Evolutionary conservation across 2,888 invertebrate species (phyloP), one percentile per base, ranked within the genome.

Genomic region (Cheilosia vernalis): DNA sequence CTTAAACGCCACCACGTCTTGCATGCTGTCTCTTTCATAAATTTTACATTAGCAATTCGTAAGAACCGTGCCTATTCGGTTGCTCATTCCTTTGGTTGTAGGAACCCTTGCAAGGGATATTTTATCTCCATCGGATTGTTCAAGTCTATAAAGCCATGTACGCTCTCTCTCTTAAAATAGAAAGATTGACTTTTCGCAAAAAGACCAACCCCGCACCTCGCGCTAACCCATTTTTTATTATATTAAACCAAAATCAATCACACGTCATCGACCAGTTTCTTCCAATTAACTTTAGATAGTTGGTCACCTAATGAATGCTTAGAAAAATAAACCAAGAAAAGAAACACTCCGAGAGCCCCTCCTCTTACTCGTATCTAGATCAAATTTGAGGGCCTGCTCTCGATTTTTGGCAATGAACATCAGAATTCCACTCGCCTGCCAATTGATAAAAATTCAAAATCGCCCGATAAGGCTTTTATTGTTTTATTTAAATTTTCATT

Each of bases 401-500:
- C 4, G 17, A 49, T 70, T 24, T 24, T 70, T 64, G 58, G 47
- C 49, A 58, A 70, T 30, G 10, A 49, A 58, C 21, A 6, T 10
- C 33, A 3, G 33, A 27, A 70, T 58, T 58, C 58, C 58, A 70
- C 19, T 66, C 15, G 17, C 9, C 15, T 15, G 42, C 19, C 7
- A 9, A 17, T 7, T 70, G 76, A 76, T 76, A 67, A 67, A 67
- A 66, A 67, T 76, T 67, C 49, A 58, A 67, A 76, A 60, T 42
- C 21, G n/a, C 3, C 3, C 44, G 76, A 76, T 76, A 76, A 67
- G 40, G 7, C 6, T 33, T 73, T 67, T 67, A 76, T 76, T 67
- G 66, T 67, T 72, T 60, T 72, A 72, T 72, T 72, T 60, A 42
- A 72, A 72, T 72, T 70, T 69, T 1, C 2, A 13, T 0, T 27